phyloP scores from a whole-genome alignment of 2,113 vertebrate species.

The Pachypanchax playfairii region DNA sequence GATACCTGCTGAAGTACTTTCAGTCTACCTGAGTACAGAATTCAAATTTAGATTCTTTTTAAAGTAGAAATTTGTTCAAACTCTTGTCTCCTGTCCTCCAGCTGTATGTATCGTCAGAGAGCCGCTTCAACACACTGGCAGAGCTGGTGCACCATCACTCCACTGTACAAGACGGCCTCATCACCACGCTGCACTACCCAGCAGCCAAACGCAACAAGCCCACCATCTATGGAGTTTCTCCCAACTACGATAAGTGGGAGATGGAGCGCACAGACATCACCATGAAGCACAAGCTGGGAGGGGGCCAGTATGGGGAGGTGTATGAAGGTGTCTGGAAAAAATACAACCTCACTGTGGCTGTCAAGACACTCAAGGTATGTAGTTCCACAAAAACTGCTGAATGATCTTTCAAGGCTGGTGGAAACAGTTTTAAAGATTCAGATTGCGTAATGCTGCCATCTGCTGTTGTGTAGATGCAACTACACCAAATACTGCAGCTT shows the following conservation, averaged over 20 bases:
- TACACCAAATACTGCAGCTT: conserved; percentile 18
- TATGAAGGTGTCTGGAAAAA: conserved; percentile 99
- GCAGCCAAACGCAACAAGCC: conserved; percentile 98
- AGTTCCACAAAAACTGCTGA: not conserved
- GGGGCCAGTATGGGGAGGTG: conserved; percentile 97
- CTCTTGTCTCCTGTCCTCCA: conserved; percentile 58
- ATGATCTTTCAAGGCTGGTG: not conserved
- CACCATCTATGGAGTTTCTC: conserved; percentile 96
- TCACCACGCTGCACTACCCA: conserved; percentile 97
- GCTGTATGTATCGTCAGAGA: conserved; percentile 98
- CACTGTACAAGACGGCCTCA: conserved; percentile 94
- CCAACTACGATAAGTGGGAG: conserved; percentile 99
- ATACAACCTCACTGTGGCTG: conserved; percentile 95
- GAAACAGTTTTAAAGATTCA: conserved; percentile 9
- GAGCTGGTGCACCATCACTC: conserved; percentile 98
- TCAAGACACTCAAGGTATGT: conserved; percentile 95
- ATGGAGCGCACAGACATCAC: conserved; percentile 99
- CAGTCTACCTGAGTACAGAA: not conserved
- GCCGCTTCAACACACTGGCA: conserved; percentile 95
- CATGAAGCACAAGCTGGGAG: conserved; percentile 98
- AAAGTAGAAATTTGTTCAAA: conserved; percentile 1
- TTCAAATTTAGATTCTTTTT: not conserved
- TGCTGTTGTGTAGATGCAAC: conserved; percentile 43
- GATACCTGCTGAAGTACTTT: too few relatives aligned
- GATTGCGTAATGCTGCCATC: conserved; percentile 57